Conservation (phyloP, 2,113 vertebrate species). For the Caloenas nicobarica region DNA sequence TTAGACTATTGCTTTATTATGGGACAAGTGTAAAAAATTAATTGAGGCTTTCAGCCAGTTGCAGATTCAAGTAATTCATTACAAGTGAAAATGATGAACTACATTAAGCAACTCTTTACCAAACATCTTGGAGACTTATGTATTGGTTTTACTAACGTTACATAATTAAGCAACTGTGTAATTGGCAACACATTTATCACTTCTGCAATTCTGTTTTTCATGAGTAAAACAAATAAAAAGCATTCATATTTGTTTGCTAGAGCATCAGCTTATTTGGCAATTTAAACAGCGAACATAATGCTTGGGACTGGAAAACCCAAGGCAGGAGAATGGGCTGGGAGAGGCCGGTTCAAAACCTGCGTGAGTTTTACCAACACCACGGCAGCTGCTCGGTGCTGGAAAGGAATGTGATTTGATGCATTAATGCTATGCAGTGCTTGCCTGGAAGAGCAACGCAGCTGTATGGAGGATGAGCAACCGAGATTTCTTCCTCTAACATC, state of each 20-base stretch:
- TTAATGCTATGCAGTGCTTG: not conserved
- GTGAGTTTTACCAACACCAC: not conserved
- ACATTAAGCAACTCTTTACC: constrained; percentile 20
- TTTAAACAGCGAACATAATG: not conserved
- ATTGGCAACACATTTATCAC: constrained; percentile 70
- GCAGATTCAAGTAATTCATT: constrained; percentile 55
- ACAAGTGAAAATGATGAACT: constrained; percentile 60
- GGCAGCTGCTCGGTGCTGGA: not conserved
- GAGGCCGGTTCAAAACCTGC: not conserved
- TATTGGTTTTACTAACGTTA: constrained; percentile 60
- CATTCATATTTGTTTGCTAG: constrained; percentile 42
- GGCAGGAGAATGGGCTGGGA: not conserved
- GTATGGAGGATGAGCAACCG: not conserved
- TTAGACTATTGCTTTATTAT: constrained; percentile 55
- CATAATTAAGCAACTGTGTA: constrained; percentile 71
- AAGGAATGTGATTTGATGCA: not conserved
- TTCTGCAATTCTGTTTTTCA: constrained; percentile 38
- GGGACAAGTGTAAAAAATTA: constrained; percentile 60
- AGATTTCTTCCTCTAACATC: not conserved
- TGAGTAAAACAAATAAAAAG: constrained; percentile 36
- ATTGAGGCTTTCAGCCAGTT: constrained; percentile 54
- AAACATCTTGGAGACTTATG: constrained; percentile 57
- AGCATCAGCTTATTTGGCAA: constrained; percentile 2
- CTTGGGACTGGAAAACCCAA: not conserved
- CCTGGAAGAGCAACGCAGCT: not conserved